phyloP scores from a whole-genome alignment of 2,888 invertebrate genomes.

The Phaedon cochleariae region DNA sequence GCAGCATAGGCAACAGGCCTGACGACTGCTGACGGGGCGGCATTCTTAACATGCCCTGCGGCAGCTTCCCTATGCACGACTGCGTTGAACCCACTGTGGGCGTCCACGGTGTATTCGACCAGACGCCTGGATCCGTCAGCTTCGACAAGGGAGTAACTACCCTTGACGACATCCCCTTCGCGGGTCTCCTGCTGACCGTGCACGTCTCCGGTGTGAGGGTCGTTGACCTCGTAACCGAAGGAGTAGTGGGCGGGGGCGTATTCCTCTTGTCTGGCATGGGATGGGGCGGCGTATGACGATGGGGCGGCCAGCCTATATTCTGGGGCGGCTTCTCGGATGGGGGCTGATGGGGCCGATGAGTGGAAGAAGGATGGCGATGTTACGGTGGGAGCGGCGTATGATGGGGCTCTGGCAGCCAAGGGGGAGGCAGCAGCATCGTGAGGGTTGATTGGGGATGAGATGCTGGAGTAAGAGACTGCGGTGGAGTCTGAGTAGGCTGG shows the following conservation, averaged over 20 bases:
- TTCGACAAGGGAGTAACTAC: conserved; percentile 64
- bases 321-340: conserved; percentile 6
- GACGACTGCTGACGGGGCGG: conserved; percentile 29
- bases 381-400: conserved; percentile 37
- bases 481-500: conserved; percentile 33
- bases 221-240: conserved; percentile 35
- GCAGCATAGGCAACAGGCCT: conserved; percentile 37
- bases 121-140: conserved; percentile 64
- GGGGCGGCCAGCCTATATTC: background rate
- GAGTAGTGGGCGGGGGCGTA: conserved; percentile 35
- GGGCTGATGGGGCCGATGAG: conserved; percentile 17
- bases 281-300: conserved; percentile 37
- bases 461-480: conserved; percentile 49
- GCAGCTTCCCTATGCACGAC: conserved; percentile 62
- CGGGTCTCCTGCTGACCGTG: conserved; percentile 59
- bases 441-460: conserved; percentile 16
- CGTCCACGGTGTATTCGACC: conserved; percentile 65
- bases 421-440: conserved; percentile 16
- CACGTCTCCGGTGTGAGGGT: conserved; percentile 51
- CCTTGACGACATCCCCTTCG: conserved; percentile 63
- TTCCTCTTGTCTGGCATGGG: no score
- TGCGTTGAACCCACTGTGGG: conserved; percentile 65
- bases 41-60: conserved; percentile 14
- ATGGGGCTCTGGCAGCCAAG: conserved; percentile 26
- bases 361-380: conserved; percentile 34